Evolutionary conservation across 2,888 invertebrate genomes (phyloP).

Genomic region (Caenorhabditis zanzibari): DNA sequence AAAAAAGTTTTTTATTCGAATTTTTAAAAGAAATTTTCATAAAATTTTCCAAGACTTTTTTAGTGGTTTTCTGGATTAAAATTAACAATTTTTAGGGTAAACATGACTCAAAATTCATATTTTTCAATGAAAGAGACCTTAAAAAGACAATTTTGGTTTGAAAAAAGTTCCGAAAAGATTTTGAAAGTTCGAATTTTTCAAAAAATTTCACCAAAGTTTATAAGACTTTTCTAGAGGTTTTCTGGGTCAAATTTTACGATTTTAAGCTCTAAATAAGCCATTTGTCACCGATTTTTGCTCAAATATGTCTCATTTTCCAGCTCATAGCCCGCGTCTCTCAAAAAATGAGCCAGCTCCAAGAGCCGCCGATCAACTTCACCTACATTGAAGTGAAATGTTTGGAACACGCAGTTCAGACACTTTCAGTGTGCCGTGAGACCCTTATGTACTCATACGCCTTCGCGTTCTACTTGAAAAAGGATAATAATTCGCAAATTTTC

Average conservation of each 20-base stretch:
- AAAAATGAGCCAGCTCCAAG: slow-evolving; percentile 99
- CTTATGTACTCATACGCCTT: slow-evolving; percentile 99
- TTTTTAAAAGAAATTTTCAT: background rate
- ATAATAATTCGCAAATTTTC: slow-evolving; percentile 98
- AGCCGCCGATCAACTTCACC: slow-evolving; percentile 98
- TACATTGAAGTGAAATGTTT: slow-evolving; percentile 94
- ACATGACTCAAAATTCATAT: too few relatives aligned
- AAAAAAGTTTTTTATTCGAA: too few relatives aligned
- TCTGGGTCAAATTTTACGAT: too few relatives aligned
- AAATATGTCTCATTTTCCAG: slow-evolving; percentile 83
- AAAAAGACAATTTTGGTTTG: too few relatives aligned
- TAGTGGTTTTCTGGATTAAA: too few relatives aligned
- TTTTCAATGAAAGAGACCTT: too few relatives aligned
- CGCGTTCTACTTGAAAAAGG: slow-evolving; percentile 97
- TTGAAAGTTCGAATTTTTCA: background rate
- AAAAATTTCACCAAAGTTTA: background rate
- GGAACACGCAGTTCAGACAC: slow-evolving; percentile 89
- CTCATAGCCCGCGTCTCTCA: slow-evolving; percentile 95
- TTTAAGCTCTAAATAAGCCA: too few relatives aligned
- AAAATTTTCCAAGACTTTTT: too few relatives aligned
- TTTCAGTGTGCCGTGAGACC: slow-evolving; percentile 89
- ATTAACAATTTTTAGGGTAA: too few relatives aligned
- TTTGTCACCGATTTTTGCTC: too few relatives aligned
- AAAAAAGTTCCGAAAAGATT: too few relatives aligned
- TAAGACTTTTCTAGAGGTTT: too few relatives aligned